phyloP scores from a whole-genome alignment of 2,797 vertebrate genomes.

The Platalea minor region DNA sequence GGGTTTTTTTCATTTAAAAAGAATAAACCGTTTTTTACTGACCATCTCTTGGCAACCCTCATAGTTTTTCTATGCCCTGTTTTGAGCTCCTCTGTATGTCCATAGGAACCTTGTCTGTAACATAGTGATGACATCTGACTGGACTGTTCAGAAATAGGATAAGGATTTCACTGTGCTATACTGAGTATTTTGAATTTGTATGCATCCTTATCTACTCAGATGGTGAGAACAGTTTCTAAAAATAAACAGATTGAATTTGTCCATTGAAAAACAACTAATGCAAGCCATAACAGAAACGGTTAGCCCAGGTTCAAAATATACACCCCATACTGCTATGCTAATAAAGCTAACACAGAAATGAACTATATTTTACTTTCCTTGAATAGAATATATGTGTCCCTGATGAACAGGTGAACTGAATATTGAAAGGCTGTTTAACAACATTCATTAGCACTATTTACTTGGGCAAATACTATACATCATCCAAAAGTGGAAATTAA shows the following conservation, averaged over 20 bases:
- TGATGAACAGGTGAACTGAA: not conserved
- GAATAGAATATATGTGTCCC: not conserved
- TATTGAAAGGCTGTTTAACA: not conserved
- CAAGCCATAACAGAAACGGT: not conserved
- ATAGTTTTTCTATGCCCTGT: not conserved
- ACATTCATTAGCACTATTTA: not conserved
- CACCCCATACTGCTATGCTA: not conserved
- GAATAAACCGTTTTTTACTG: rapidly evolving
- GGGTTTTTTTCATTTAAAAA: not conserved
- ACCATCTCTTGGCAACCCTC: rapidly evolving
- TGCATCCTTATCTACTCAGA: not conserved
- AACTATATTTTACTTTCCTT: not conserved
- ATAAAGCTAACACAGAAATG: not conserved
- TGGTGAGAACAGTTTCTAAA: not conserved
- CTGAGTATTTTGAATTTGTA: not conserved
- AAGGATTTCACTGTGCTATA: not conserved
- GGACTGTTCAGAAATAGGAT: not conserved
- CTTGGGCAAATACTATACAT: not conserved
- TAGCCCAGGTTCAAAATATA: not conserved
- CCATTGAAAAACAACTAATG: not conserved
- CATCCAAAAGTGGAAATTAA: not conserved
- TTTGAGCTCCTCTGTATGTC: not conserved
- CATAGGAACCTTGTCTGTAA: not conserved
- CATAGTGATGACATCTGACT: not conserved
- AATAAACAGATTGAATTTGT: not conserved